These are phyloP conservation scores for Acrobasis consociella DNA, from an alignment of 2,888 invertebrate species.

Conservation along the genomic window DNA sequence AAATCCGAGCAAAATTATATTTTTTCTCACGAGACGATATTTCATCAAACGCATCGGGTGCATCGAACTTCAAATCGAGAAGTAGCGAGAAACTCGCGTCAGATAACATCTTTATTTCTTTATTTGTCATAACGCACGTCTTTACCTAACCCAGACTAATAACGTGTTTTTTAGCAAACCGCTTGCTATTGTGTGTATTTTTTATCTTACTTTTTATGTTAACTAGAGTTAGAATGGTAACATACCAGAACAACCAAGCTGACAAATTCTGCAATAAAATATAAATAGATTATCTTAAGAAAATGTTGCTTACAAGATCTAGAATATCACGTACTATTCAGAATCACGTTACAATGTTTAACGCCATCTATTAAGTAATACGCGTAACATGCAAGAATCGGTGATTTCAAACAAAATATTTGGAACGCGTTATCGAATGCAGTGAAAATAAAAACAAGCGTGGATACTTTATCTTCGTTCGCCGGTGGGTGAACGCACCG, in stretches of 20 bases:
- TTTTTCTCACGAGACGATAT: slow-evolving; percentile 16
- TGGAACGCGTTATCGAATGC: slow-evolving; percentile 17
- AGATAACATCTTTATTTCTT: slow-evolving; percentile 29
- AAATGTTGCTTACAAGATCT: too few species aligned
- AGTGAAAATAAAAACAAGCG: slow-evolving; percentile 56
- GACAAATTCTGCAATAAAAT: not conserved
- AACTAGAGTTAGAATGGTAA: not conserved
- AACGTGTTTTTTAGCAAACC: slow-evolving; percentile 2
- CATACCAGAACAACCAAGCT: not conserved
- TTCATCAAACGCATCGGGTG: slow-evolving; percentile 24
- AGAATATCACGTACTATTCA: not conserved
- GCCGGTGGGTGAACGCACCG: slow-evolving; percentile 74
- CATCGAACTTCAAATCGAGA: slow-evolving; percentile 31
- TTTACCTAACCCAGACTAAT: slow-evolving; percentile 19
- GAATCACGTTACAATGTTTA: not conserved
- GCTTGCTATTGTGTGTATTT: slow-evolving; percentile 5
- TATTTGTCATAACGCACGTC: slow-evolving; percentile 21
- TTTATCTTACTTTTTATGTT: not conserved
- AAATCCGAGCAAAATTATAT: slow-evolving; percentile 3
- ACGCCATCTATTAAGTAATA: slow-evolving; percentile 18
- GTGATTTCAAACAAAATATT: slow-evolving; percentile 20
- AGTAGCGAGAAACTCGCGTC: slow-evolving; percentile 25
- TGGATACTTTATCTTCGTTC: slow-evolving; percentile 48
- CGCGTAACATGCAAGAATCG: not conserved
- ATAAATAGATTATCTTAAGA: too few species aligned